Evolutionary conservation across 2,113 vertebrate genomes (phyloP).

Genomic region (Melierax canorus): DNA sequence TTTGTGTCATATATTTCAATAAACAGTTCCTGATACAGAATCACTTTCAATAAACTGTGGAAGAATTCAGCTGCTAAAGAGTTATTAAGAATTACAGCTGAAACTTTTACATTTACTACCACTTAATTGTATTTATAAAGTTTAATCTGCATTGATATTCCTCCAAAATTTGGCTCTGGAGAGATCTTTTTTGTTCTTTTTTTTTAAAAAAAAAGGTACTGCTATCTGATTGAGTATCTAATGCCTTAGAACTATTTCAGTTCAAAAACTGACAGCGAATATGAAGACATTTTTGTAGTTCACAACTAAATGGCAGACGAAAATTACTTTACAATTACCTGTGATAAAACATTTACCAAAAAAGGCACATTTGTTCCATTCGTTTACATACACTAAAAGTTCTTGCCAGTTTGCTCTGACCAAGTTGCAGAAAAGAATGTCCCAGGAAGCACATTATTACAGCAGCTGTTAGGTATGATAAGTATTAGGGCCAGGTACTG

Average conservation of each 20-base stretch:
- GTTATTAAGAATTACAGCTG: slow-evolving; percentile 29
- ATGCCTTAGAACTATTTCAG: not conserved
- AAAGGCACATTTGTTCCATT: not conserved
- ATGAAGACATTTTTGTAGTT: not conserved
- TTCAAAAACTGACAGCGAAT: not conserved
- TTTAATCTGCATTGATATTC: not conserved
- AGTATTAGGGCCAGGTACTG: not conserved
- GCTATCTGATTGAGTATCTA: not conserved
- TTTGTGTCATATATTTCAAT: slow-evolving; percentile 70
- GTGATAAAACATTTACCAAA: not conserved
- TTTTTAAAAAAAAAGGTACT: not conserved
- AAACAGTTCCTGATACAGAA: slow-evolving; percentile 41
- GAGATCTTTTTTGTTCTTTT: not conserved
- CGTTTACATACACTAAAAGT: not conserved
- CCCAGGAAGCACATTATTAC: not conserved
- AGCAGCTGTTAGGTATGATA: not conserved
- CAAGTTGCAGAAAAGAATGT: not conserved
- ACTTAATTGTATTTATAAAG: not conserved
- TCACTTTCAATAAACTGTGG: slow-evolving; percentile 60
- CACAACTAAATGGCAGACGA: not conserved
- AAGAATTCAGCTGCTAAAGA: not conserved
- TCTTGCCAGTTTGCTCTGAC: not conserved
- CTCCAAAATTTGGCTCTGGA: not conserved
- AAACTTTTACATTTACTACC: slow-evolving; percentile 10
- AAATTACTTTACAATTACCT: not conserved